Evolutionary conservation across 2,888 invertebrate species (phyloP), one percentile per base, ranked within the genome.

Genomic region (Agrotis exclamationis): DNA sequence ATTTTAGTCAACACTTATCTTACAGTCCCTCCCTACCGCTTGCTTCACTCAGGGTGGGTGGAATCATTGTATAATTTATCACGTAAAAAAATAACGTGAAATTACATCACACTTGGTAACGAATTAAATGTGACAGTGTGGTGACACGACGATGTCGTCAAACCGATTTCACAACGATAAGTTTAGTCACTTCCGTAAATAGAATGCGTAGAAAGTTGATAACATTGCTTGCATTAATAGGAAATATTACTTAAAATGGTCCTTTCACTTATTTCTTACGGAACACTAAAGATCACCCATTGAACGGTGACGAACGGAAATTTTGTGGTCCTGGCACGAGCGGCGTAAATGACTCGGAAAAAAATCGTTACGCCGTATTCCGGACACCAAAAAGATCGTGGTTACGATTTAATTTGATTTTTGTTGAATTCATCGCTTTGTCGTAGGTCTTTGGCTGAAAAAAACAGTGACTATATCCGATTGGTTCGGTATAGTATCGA

Each of bases 291-390:
- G 87, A 89, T 91, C 90, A 90, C 87, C 91, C 89, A 90, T 82
- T 87, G 88, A 82, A 94, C 91, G 89, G 90, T 95, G 95, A 95
- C 95, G 92, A 93, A 94, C 93, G 90, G 89, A 92, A 92, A 93
- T 94, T 93, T 93, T 88, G 92, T 94, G 94, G 93, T 94, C 90
- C 92, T 92, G 93, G 95, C 96, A 96, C 96, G 96, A 95, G 95
- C 94, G 89, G 45, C 78, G 86, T 91, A 90, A 92, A 90, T 87
- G 86, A 81, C 80, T 70, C 28, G 63, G 73, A 88, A 89, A 93
- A 93, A 93, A 93, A 91, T 84, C 82, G 85, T 87, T 90, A 90
- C 89, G 89, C 90, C 76, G 85, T 87, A 74, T 90, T 89, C 85
- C 67, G 74, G 79, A 79, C 84, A 89, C 87, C 88, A 90, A 88